Base-by-base conservation (phyloP, 2,888 invertebrate genomes). In the Drosophila yooni region DNA sequence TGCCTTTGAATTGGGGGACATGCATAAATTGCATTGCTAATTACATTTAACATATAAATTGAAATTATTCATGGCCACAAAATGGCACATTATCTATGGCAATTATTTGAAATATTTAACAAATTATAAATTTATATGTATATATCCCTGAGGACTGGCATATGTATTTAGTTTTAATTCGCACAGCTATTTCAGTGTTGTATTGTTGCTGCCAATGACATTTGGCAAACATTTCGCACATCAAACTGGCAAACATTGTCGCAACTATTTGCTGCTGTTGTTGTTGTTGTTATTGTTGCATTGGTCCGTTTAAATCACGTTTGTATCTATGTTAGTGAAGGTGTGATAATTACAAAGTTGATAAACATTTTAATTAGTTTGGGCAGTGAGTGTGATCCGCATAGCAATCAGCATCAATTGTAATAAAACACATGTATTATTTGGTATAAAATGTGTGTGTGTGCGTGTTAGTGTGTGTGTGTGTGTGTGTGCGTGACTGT, bases 361-460 rank as follows among this genome's bases (percentile, higher is more conserved):
- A 87, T 83, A 87, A 85, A 87, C 89, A 89, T 83, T 89, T 89
- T 89, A 85, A 85, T 89, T 85, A 87, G 85, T 77, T 87, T 81
- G 77, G 63, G 71, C 62, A 69, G 29, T 60, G 31, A 33, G 48
- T 60, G 70, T 81, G 89, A 83, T 74, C 73, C 66, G 84, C 71
- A 74, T 89, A 58, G 62, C 65, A 83, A 87, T 79, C 72, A 73
- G 70, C 68, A 82, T 89, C 71, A 85, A 73, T 84, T 89, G 79
- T 89, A 87, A 89, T 82, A 81, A 76, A 79, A 87, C 59, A 52
- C 67, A 64, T 57, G 66, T 29, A 50, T 62, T 51, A 69, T 64
- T 60, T 52, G 38, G 46, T 50, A 1, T 2, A 34, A 62, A 60
- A 43, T 59, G 68, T 60, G 51, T 50, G 0, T 68, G 65, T 76